phyloP scores from a whole-genome alignment of 2,113 vertebrate species.

The Bothrops jararaca region DNA sequence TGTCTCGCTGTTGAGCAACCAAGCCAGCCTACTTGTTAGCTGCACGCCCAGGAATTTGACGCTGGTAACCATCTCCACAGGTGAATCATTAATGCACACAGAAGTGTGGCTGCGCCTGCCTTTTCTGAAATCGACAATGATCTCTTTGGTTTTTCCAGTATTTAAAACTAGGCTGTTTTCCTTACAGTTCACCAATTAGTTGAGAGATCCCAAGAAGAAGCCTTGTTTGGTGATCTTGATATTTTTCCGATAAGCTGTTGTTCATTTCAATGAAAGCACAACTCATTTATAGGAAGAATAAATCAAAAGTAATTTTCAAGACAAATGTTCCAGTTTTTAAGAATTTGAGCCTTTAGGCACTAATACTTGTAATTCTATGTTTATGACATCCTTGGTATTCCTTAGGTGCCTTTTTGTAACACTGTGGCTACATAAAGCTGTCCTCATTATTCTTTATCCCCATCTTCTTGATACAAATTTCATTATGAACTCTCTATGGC shows the following conservation, averaged over 20 bases:
- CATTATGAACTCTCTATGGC: neutral
- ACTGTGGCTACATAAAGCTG: slow-evolving; percentile 4
- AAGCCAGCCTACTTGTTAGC: no score
- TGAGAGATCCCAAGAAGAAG: neutral
- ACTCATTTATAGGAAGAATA: slow-evolving; percentile 22
- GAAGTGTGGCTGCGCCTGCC: no score
- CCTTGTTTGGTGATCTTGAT: neutral
- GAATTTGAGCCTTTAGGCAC: neutral
- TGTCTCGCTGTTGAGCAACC: no score
- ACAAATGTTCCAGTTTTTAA: neutral
- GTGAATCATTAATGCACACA: no score
- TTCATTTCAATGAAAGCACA: slow-evolving; percentile 10
- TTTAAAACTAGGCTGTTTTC: no score
- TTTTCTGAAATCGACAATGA: no score
- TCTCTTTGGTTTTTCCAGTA: no score
- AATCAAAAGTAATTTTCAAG: slow-evolving; percentile 11
- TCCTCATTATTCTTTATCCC: neutral
- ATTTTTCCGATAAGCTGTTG: neutral
- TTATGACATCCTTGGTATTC: neutral
- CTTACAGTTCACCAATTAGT: no score
- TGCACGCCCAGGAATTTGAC: no score
- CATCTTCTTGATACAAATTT: slow-evolving; percentile 27
- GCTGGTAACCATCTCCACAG: no score
- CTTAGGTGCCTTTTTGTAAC: neutral
- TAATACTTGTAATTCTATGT: neutral